Conservation (phyloP, 2,888 invertebrate genomes). For the Steinernema carpocapsae region DNA sequence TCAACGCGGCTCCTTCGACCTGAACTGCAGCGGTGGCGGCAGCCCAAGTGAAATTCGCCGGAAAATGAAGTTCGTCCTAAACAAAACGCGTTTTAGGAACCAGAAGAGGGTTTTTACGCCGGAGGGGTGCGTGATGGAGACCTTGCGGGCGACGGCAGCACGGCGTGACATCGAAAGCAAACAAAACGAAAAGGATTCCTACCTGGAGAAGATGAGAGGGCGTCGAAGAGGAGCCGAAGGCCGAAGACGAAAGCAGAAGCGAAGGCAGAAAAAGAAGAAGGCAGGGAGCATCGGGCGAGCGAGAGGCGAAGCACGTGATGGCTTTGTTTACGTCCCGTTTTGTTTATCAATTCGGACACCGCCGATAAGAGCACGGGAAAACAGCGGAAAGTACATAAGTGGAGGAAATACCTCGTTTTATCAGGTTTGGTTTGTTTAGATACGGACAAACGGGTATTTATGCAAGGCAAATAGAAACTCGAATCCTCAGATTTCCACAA, state of each 20-base stretch:
- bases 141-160: conserved; percentile 27
- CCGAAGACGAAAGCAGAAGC: background rate
- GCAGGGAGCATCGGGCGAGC: too few species aligned
- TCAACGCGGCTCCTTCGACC: conserved; percentile 42
- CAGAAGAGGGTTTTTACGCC: conserved; percentile 10
- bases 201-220: background rate
- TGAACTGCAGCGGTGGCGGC: conserved; percentile 45
- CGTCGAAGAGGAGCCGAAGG: background rate
- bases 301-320: too few species aligned
- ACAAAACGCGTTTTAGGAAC: background rate
- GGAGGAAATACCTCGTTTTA: too few species aligned
- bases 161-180: conserved; percentile 14
- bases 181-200: background rate
- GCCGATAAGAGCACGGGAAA: background rate
- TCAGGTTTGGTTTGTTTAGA: too few species aligned
- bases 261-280: background rate
- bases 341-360: conserved; percentile 19
- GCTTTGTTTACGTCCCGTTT: background rate
- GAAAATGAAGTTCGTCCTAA: background rate
- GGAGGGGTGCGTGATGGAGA: conserved; percentile 4
- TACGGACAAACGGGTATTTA: too few species aligned
- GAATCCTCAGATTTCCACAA: too few species aligned
- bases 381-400: too few species aligned
- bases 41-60: conserved; percentile 39
- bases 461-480: too few species aligned